phyloP scores from a whole-genome alignment of 2,888 invertebrate species.

The Drosophila mayaguana region DNA sequence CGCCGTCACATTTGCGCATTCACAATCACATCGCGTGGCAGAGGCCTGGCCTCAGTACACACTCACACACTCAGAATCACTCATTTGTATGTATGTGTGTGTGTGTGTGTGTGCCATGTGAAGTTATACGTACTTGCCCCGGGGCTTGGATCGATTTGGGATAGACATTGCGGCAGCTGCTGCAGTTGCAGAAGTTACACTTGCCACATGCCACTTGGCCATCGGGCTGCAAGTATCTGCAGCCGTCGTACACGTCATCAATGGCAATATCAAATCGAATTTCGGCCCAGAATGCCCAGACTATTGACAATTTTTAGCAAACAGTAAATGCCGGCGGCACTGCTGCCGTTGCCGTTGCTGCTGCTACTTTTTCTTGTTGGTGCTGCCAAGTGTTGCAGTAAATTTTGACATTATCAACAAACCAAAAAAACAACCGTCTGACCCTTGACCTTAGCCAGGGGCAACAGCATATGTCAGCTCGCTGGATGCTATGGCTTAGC shows the following conservation, averaged over 20 bases:
- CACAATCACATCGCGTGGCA: conserved; percentile 78
- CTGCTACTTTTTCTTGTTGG: conserved; percentile 22
- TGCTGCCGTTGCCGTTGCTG: conserved; percentile 12
- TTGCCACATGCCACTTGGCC: conserved; percentile 35
- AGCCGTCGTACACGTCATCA: conserved; percentile 47
- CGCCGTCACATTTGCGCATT: conserved; percentile 78
- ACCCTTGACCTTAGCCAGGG: conserved; percentile 75
- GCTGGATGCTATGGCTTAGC: conserved; percentile 37
- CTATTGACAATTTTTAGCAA: conserved; percentile 23
- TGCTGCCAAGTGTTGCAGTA: conserved; percentile 75
- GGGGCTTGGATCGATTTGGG: conserved; percentile 69
- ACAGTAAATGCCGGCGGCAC: conserved; percentile 26
- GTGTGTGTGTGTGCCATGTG: conserved; percentile 42
- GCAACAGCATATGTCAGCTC: conserved; percentile 58
- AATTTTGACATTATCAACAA: conserved; percentile 66
- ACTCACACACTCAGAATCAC: conserved; percentile 26
- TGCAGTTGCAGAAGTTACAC: conserved; percentile 33
- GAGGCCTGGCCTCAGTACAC: conserved; percentile 60
- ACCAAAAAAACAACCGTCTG: conserved; percentile 35
- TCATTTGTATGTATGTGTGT: conserved; percentile 1
- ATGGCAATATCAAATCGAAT: conserved; percentile 55
- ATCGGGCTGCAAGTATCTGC: conserved; percentile 57
- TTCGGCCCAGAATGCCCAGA: conserved; percentile 42
- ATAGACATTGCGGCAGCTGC: conserved; percentile 79
- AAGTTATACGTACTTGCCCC: conserved; percentile 67